Evolutionary conservation across 2,888 invertebrate genomes (phyloP).

Genomic region (Cephus pulcher): DNA sequence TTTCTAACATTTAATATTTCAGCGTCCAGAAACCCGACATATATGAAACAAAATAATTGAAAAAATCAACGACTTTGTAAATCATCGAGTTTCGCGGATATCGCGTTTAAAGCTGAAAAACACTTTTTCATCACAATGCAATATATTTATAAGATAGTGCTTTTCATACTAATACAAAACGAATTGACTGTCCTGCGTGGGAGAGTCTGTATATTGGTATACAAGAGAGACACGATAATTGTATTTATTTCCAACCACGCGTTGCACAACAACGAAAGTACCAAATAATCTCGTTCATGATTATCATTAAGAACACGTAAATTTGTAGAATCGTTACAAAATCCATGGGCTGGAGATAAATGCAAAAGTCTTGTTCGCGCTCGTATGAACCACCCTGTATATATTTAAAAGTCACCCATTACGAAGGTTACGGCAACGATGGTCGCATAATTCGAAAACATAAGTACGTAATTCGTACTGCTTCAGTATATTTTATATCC

Average conservation of each 20-base stretch:
- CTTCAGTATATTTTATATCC: slow-evolving; percentile 43
- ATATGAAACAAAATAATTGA: background rate
- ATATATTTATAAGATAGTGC: background rate
- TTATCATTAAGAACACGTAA: background rate
- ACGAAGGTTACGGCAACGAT: background rate
- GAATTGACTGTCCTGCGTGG: background rate
- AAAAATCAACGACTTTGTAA: background rate
- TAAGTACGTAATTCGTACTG: slow-evolving; percentile 37
- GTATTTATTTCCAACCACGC: background rate
- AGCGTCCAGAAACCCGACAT: background rate
- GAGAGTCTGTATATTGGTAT: background rate
- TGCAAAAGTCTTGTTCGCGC: background rate
- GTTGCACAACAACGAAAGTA: background rate
- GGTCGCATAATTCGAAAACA: slow-evolving; percentile 23
- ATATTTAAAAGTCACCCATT: background rate
- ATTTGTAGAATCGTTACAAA: background rate
- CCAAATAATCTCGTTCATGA: background rate
- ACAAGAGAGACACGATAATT: background rate
- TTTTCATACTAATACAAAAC: background rate
- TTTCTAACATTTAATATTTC: background rate
- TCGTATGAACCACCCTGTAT: background rate
- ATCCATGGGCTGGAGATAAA: background rate
- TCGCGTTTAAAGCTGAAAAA: background rate
- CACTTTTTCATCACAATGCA: background rate
- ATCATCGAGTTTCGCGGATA: background rate